Evolutionary conservation across 2,797 vertebrate genomes (phyloP), one percentile per base, ranked within the genome.

Genomic region (Sciurus carolinensis): DNA sequence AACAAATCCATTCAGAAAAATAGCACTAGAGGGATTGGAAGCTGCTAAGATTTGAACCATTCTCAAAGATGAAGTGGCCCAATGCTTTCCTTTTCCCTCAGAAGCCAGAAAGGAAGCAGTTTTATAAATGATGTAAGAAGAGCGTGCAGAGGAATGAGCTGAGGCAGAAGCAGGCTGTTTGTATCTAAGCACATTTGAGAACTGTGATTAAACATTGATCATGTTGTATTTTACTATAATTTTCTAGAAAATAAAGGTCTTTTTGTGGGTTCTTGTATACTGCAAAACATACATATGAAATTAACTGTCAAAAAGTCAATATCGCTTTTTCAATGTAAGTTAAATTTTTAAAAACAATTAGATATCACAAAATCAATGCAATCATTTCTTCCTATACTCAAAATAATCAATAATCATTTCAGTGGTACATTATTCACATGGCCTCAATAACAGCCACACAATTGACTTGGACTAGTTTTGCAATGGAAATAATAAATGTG

Each of bases 1-100:
- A 96, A 39, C 87, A 97, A 96, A 96, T 92, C 42, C 47, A 90
- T 94, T 97, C 91, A 94, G 81, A 77, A 93, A 92, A 93, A 95
- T 94, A 75, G 36, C 79, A 72, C 79, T 84, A 28, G 47, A 93
- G 75, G 81, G 87, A 92, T 6, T 1, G 0, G 87, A 94, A 92
- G 30, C 52, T 95, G 77, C 52, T 83, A 71, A 88, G 44, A 42
- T 80, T 59, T 73, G 52, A 94, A 64, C 95, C 66, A 73, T 95
- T 96, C 75, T 94, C 76, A n/a, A 71, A 72, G 54, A 84, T 90
- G 28, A 72, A 92, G 67, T 86, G 26, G 54, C 10, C 42, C 62
- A 69, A 76, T 64, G 22, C 7, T 92, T 83, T 77, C 30, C 36
- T 77, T 83, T 90, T 22, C 52, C 62, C 91, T 84, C 85, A 47